phyloP scores from a whole-genome alignment of 1,140 invertebrate genomes.

The Hyles vespertilio region DNA sequence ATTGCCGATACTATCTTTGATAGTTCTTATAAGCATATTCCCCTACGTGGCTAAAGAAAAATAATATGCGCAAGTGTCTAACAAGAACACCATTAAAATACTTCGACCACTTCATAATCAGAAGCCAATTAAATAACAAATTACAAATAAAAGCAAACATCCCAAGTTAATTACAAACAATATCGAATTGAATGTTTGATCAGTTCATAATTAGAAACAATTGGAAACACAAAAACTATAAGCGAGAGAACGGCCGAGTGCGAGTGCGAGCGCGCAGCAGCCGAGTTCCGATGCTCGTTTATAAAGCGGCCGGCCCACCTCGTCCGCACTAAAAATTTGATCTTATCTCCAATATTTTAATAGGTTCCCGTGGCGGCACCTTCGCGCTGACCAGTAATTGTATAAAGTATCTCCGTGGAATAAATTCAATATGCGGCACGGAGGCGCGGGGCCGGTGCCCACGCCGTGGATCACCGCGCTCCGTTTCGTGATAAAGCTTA shows the following conservation, averaged over 20 bases:
- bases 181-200: constrained; percentile 65
- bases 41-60: not conserved
- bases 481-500: constrained; percentile 62
- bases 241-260: constrained; percentile 38
- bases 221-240: constrained; percentile 63
- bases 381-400: constrained; percentile 52
- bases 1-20: not conserved
- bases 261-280: constrained; percentile 42
- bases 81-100: constrained; percentile 35
- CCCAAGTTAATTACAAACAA: constrained; percentile 64
- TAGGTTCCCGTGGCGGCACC: constrained; percentile 66
- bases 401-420: constrained; percentile 58
- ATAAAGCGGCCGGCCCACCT: constrained; percentile 54
- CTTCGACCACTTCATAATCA: constrained; percentile 52
- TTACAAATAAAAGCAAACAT: constrained; percentile 66
- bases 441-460: constrained; percentile 26
- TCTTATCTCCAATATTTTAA: constrained; percentile 71
- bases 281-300: constrained; percentile 51
- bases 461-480: constrained; percentile 10
- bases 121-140: constrained; percentile 68
- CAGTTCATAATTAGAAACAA: constrained; percentile 69
- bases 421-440: constrained; percentile 52
- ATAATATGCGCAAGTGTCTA: constrained; percentile 16
- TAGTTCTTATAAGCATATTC: not conserved
- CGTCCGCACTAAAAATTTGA: constrained; percentile 60